Evolutionary conservation across 2,888 invertebrate species (phyloP).

Genomic region (Yponomeuta evonymella): DNA sequence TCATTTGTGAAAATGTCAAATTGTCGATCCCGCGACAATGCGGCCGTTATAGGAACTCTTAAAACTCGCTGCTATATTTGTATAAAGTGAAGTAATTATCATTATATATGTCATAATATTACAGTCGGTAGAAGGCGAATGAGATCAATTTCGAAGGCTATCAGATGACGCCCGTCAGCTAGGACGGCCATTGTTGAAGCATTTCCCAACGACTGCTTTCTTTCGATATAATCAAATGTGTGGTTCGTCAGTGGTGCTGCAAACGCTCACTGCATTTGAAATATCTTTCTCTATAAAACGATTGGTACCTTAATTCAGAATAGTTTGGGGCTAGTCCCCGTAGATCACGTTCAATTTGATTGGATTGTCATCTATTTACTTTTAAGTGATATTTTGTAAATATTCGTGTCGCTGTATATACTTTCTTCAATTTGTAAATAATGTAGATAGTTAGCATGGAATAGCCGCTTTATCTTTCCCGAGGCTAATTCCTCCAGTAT

Average conservation of each 20-base stretch:
- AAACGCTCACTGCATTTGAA: background rate
- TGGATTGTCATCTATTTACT: constrained; percentile 71
- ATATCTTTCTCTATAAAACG: background rate
- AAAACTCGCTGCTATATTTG: constrained; percentile 86
- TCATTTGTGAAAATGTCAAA: constrained; percentile 76
- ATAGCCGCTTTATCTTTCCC: constrained; percentile 34
- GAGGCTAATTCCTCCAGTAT: constrained; percentile 62
- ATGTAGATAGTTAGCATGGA: constrained; percentile 39
- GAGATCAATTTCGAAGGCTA: constrained; percentile 70
- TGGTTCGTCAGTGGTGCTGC: background rate
- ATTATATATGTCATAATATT: constrained; percentile 71
- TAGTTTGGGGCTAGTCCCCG: background rate
- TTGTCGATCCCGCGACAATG: constrained; percentile 67
- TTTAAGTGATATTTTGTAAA: constrained; percentile 62
- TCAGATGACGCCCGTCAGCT: constrained; percentile 51
- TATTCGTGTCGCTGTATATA: constrained; percentile 64
- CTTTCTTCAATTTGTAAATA: constrained; percentile 57
- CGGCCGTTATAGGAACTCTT: constrained; percentile 83
- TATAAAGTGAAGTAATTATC: constrained; percentile 79
- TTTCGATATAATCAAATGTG: constrained; percentile 9
- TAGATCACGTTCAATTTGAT: constrained; percentile 43
- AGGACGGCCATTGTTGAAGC: constrained; percentile 10
- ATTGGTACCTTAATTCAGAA: background rate
- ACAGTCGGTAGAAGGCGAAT: constrained; percentile 56
- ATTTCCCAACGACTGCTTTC: constrained; percentile 16